Conservation (phyloP, 2,113 vertebrate genomes). For the Calcarius ornatus region DNA sequence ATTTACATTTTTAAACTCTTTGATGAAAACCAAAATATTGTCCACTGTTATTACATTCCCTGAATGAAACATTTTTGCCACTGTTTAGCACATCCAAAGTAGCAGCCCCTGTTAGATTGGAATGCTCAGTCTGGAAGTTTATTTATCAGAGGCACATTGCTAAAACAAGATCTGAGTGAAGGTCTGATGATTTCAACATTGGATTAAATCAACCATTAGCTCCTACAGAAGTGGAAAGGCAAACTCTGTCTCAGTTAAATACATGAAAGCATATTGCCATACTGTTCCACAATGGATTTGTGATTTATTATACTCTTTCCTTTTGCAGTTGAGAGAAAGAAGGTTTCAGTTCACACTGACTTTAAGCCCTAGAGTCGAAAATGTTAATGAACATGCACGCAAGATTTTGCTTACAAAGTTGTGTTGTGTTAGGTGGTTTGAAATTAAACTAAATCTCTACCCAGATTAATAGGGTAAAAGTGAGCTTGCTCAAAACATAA, state of each 20-base stretch:
- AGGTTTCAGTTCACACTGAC: background rate
- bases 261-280: background rate
- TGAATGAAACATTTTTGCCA: background rate
- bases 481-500: slow-evolving; percentile 29
- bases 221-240: background rate
- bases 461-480: slow-evolving; percentile 1
- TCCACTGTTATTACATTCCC: background rate
- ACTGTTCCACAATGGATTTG: background rate
- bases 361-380: background rate
- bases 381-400: slow-evolving; percentile 1
- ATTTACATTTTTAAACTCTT: background rate
- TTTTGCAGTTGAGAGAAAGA: background rate
- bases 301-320: background rate
- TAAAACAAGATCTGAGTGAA: slow-evolving; percentile 2
- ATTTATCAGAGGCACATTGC: background rate
- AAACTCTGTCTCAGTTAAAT: background rate
- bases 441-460: background rate
- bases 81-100: background rate
- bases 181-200: background rate
- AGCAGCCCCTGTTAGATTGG: background rate
- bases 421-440: background rate
- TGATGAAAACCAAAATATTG: background rate
- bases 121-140: background rate
- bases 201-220: slow-evolving; percentile 27
- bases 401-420: slow-evolving; percentile 21